Base-by-base conservation (phyloP, 1,140 invertebrate species). In the Drosophila lowei region DNA sequence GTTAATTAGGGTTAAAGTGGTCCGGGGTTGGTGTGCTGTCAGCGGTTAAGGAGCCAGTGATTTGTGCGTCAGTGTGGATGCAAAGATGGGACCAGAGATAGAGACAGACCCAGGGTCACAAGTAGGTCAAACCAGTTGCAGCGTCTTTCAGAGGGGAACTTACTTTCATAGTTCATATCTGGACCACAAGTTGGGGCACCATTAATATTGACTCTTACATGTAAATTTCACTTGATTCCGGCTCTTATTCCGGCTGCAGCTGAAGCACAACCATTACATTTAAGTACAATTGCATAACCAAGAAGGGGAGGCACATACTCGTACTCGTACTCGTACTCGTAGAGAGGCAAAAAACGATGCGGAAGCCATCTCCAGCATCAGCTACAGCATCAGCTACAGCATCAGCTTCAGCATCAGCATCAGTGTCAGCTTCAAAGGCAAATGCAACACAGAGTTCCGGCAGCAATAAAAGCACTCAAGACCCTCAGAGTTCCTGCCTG, bases 281-380 rank as follows among this genome's bases (percentile, higher is more conserved):
- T 88, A 88, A 85, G 81, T 81, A 85, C 77, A 81, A 86, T 78
- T 75, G 81, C 81, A 81, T 86, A 81, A 85, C 80, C 80, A 85
- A 74, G 46, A 41, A n/a, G 16, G 25, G n/a, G 15, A 38, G n/a
- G 42, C 3, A 42, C 13, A 47, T 54, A 49, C 34, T 13, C 34
- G 28, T 38, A 11, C 4, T 0, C 25, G 25, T 6, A 28, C 6
- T 28, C 25, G 25, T 28, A 8, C 34, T 38, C 11, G 34, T 13
- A 2, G 9, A 34, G 13, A 38, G 47, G 15, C 25, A 63, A 46
- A 43, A 62, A 72, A 61, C 41, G 21, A 47, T 56, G 25, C 55
- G 58, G 54, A 67, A 81, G 68, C 67, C 61, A 78, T 38, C 34
- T 38, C 11, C 34, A 65, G 67, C 74, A 54, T 41, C 62, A 85